Conservation (phyloP, 2,797 vertebrate species). For the Aphelocoma californica region DNA sequence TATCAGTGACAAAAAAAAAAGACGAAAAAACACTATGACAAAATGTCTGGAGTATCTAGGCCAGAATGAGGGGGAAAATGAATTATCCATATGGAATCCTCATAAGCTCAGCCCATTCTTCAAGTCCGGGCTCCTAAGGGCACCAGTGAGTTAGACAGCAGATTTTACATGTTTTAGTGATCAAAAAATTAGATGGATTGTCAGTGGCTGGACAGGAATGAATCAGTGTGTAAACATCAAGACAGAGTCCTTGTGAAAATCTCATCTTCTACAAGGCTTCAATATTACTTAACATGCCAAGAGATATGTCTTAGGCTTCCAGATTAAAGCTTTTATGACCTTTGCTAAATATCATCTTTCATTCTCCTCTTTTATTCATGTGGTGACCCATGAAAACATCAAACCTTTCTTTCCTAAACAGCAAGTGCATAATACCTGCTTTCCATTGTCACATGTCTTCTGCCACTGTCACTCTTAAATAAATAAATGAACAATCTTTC, state of each 20-base stretch:
- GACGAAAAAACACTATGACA: neutral
- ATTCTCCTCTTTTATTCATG: conserved; percentile 4
- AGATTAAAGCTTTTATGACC: conserved; percentile 27
- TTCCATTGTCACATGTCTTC: neutral
- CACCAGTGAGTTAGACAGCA: neutral
- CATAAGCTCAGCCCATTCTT: neutral
- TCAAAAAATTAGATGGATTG: neutral
- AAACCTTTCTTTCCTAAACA: neutral
- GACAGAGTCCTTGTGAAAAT: neutral
- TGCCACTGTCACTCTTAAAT: conserved; percentile 26
- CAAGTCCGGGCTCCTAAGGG: neutral
- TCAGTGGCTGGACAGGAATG: neutral
- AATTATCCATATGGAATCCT: neutral
- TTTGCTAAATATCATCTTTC: conserved; percentile 40
- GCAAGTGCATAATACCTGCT: conserved; percentile 1
- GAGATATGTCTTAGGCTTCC: neutral
- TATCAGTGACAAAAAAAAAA: neutral
- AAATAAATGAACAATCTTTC: conserved; percentile 34
- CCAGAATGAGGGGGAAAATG: neutral
- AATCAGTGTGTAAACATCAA: neutral
- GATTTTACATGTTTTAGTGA: neutral
- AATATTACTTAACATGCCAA: neutral
- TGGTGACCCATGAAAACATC: conserved; percentile 36
- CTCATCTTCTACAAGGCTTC: neutral
- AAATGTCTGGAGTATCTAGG: neutral